Evolutionary conservation across 2,888 invertebrate genomes (phyloP), one percentile per base, ranked within the genome.

Genomic region (Aromia moschata): DNA sequence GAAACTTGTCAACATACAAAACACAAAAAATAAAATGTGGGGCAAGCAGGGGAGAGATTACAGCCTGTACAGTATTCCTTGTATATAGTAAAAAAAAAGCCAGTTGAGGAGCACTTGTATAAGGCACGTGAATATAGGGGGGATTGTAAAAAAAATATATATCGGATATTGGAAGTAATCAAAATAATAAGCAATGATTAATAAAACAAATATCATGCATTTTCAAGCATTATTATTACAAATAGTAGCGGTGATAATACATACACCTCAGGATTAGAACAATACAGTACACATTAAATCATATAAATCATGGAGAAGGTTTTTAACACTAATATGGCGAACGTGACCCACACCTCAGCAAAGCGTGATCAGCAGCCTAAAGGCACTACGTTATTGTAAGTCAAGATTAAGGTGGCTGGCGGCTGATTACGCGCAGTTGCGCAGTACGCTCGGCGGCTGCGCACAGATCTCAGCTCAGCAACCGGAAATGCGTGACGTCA

Each of bases 201-300:
- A 86, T 86, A 84, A 90, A 90, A 90, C 89, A 89, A 89, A 89
- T 89, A 89, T 88, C 90, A 90, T 90, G 90, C 90, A 90, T 88
- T 86, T 87, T 85, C 85, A 90, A 90, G 90, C 90, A 89, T 90
- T 90, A 90, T 90, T 90, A 90, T 90, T 90, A 90, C 86, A 86
- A 86, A 86, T 86, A 86, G 89, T 89, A 89, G 89, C 88, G 81
- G 80, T 81, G 80, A 80, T 79, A 78, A 81, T 83, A 83, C 83
- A 83, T 83, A 83, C 82, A 83, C 82, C 80, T 80, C 81, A 80
- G 81, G 81, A 82, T 82, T 82, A 82, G 82, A 82, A 81, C 80
- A 80, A 76, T 82, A 82, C 82, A 82, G 77, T 82, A 82, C 80
- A 81, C 80, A 79, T 74, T 79, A 78, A 78, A 75, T 77, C 74